Evolutionary conservation across 2,888 invertebrate genomes (phyloP).

Genomic region (Calliscelio sp.): DNA sequence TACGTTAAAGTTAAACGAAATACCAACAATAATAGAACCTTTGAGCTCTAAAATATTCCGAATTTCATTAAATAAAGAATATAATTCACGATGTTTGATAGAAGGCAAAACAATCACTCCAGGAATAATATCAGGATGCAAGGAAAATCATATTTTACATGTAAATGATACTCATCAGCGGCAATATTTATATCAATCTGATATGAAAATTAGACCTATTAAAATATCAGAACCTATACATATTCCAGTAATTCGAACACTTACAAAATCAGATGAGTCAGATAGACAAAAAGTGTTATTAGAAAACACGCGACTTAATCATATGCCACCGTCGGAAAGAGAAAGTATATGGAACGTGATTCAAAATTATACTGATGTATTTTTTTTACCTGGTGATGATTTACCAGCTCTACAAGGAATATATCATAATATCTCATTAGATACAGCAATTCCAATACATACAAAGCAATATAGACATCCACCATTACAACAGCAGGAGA

Average conservation of each 20-base stretch:
- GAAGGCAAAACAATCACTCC: neutral
- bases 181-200: conserved; percentile 5
- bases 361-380: too few species aligned
- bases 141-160: neutral
- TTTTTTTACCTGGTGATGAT: too few species aligned
- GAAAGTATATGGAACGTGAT: neutral
- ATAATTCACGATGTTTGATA: conserved; percentile 3
- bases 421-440: too few species aligned
- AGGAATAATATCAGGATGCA: conserved; percentile 6
- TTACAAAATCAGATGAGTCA: neutral
- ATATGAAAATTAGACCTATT: neutral
- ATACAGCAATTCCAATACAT: too few species aligned
- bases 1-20: conserved; percentile 1
- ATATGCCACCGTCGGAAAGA: neutral
- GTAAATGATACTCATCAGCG: neutral
- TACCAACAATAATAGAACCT: neutral
- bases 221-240: neutral
- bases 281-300: neutral
- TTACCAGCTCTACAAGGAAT: too few species aligned
- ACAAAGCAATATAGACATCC: too few species aligned
- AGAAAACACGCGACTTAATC: neutral
- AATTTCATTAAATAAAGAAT: neutral
- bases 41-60: neutral
- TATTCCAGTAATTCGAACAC: neutral
- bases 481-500: too few species aligned